Evolutionary conservation across 2,113 vertebrate species (phyloP).

Genomic region (Mobula birostris): DNA sequence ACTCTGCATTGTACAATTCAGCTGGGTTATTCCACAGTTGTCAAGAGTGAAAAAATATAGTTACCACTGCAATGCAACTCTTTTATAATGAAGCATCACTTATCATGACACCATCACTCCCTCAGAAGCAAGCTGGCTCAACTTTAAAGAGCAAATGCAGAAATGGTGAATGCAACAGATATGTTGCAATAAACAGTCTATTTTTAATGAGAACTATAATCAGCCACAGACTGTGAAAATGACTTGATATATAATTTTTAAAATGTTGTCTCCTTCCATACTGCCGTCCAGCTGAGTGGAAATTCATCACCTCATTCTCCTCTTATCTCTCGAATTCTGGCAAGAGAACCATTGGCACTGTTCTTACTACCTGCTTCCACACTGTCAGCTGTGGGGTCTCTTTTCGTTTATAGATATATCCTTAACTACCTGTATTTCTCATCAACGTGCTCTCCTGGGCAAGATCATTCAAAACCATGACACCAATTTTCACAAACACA

Average conservation of each 20-base stretch:
- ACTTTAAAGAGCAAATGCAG: neutral
- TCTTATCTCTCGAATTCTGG: too few relatives aligned
- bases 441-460: too few relatives aligned
- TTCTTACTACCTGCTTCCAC: too few relatives aligned
- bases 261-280: neutral
- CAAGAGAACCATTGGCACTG: too few relatives aligned
- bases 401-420: too few relatives aligned
- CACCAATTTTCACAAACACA: too few relatives aligned
- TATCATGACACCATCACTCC: neutral
- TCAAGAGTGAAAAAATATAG: neutral
- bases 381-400: too few relatives aligned
- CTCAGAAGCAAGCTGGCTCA: neutral
- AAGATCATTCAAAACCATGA: too few relatives aligned
- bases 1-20: neutral
- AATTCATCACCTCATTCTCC: too few relatives aligned
- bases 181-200: neutral
- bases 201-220: neutral
- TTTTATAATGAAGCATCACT: neutral
- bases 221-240: neutral
- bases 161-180: neutral
- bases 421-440: too few relatives aligned
- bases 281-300: too few relatives aligned
- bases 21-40: neutral
- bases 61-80: neutral
- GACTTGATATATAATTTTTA: neutral